Evolutionary conservation across 2,888 invertebrate genomes (phyloP), one percentile per base, ranked within the genome.

Genomic region (Serrognathus titanus): DNA sequence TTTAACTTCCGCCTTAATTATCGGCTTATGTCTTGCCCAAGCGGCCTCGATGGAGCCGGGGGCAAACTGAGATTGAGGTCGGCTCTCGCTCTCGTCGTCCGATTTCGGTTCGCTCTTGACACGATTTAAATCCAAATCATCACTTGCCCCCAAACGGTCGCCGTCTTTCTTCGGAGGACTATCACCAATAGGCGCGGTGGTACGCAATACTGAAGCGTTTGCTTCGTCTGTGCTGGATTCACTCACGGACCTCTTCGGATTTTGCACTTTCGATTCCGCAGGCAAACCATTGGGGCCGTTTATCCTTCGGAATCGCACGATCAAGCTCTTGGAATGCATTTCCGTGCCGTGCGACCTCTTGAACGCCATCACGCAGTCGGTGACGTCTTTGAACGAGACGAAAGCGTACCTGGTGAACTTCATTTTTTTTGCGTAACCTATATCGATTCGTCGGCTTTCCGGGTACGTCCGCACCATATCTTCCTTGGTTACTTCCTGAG

Each of bases 381-480:
- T 81, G 2, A 84, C 83, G 16, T 74, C 81, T 51, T 81, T 78
- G 64, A 85, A 87, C 37, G 83, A 80, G 39, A 86, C 82, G 68
- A 87, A 87, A 20, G 87, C 87, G 67, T 86, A 86, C 70, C 86
- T 79, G 2, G 87, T 86, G 61, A 82, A 84, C 66, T 85, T 83
- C 81, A 86, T 84, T 72, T 84, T 84, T 68, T 86, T 85, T 1
- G 86, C 85, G 64, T 82, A 85, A 7, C 87, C 86, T 59, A 87
- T 83, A 69, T 87, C 87, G 45, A 86, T 83, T 48, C 86, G 78
- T 48, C 79, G 78, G 3, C 83, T 82, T 46, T 81, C 82, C 0
- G 84, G 83, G 70, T 84, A 86, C 62, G 82, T 82, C 58, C 80
- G 81, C 61, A 84, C 83, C 10, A 87, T 82, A 63, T 83, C 81